Base-by-base conservation (phyloP, 2,797 vertebrate genomes). In the Ptychadena robeensis region DNA sequence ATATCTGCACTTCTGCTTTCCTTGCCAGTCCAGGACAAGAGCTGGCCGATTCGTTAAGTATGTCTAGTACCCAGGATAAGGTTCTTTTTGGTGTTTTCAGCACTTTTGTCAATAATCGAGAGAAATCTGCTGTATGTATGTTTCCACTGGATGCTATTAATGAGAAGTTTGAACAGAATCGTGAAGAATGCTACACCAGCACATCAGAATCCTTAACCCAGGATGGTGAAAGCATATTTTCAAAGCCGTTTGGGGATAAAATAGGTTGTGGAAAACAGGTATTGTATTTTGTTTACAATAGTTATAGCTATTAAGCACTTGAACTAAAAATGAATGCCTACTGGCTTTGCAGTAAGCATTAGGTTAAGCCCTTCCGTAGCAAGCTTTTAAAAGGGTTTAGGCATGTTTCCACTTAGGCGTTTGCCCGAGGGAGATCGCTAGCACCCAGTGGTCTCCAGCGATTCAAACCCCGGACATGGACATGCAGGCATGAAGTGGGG, bases 101-200 rank as follows among this genome's bases (percentile, higher is more conserved):
- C 82, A 90, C 88, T 80, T 91, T 91, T 0, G 83, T 88, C 86
- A 91, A 90, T 78, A 86, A 90, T 4, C 82, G 86, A 0, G 87
- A 92, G 0, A 90, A 83, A 2, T 95, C 97, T 0, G 96, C 96
- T 69, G 94, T 99, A 88, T 99, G 98, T 91, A 91, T 97, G 87
- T 99, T 97, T 88, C 94, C 96, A 0, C 91, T 99, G 86, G 91
- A 88, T 1, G 57, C 89, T 31, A 94, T 99, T 90, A 96, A 97
- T 4, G 86, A 92, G 83, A 91, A 90, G 75, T 93, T 99, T 90
- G 89, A 94, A 87, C 89, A 92, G 32, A 96, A 94, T 87, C 93
- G 97, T 71, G 92, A 91, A 0, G 91, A 94, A 78, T 99, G 98
- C 89, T 99, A 99, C 90, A 94, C 87, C n/a, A 0, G 86, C 92